These are phyloP conservation scores for Okamejei kenojei DNA, from an alignment of 2,797 vertebrate species.

Conservation along the genomic window DNA sequence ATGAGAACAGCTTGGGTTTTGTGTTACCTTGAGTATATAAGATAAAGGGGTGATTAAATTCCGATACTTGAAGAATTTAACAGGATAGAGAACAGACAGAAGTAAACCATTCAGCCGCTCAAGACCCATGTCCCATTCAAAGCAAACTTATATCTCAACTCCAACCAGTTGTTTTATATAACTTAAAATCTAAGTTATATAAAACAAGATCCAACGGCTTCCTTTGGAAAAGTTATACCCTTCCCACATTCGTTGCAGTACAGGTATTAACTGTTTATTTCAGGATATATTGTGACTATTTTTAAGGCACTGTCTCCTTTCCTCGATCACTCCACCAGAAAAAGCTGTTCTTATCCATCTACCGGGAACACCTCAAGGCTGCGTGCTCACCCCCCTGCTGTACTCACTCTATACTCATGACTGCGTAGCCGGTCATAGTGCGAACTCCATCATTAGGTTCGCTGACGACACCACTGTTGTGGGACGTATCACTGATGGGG, in stretches of 20 bases:
- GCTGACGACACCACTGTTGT: no score
- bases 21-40: background rate
- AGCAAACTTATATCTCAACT: background rate
- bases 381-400: no score
- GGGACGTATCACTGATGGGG: no score
- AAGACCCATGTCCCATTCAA: background rate
- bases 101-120: background rate
- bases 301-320: no score
- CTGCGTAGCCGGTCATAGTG: no score
- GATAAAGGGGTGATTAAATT: constrained; percentile 5
- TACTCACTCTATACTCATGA: no score
- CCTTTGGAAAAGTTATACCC: background rate
- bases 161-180: background rate
- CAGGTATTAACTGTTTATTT: no score
- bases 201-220: background rate
- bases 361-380: no score
- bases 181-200: background rate
- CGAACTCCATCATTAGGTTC: no score
- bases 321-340: no score
- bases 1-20: background rate
- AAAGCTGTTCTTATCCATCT: no score
- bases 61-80: background rate
- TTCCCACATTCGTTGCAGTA: background rate
- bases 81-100: background rate
- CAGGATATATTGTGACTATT: no score